These are phyloP conservation scores for Numenius arquata DNA, from an alignment of 2,113 vertebrate species.

Conservation along the genomic window DNA sequence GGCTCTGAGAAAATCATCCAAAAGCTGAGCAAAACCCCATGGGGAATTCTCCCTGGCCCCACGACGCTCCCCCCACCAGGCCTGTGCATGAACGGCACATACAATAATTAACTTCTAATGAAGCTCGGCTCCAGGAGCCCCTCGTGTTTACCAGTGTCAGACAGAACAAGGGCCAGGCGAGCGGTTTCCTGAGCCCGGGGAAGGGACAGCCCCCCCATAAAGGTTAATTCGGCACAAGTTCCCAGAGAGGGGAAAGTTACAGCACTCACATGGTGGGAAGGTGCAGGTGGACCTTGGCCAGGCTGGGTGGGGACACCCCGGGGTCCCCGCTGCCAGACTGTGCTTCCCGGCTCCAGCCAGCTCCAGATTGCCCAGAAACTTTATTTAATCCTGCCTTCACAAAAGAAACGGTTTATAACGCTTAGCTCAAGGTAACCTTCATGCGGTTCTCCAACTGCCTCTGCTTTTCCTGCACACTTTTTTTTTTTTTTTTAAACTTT, in stretches of 20 bases:
- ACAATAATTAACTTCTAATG: neutral
- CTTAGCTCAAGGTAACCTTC: slow-evolving; percentile 63
- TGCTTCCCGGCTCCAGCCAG: neutral
- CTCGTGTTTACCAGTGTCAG: accelerated
- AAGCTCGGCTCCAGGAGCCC: neutral
- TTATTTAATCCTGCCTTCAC: neutral
- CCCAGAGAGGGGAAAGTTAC: neutral
- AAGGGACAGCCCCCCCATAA: accelerated
- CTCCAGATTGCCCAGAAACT: neutral
- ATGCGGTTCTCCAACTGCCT: neutral
- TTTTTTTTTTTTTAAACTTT: neutral
- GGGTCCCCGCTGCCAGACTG: neutral
- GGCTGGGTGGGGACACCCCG: neutral
- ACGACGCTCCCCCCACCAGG: neutral
- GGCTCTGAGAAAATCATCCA: neutral
- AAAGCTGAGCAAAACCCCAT: neutral
- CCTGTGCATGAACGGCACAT: accelerated
- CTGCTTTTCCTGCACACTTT: neutral
- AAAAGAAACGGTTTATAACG: neutral
- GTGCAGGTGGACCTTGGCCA: neutral
- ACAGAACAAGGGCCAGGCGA: neutral
- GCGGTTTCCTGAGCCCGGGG: neutral
- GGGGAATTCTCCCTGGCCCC: neutral
- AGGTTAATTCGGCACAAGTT: neutral
- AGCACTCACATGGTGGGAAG: neutral